A percentile compares a stretch with the other conserved stretches of the same genome.
These are phyloP conservation scores for Erinaceus europaeus DNA, from an alignment of 2,113 vertebrate genomes.

Conservation along the genomic window DNA sequence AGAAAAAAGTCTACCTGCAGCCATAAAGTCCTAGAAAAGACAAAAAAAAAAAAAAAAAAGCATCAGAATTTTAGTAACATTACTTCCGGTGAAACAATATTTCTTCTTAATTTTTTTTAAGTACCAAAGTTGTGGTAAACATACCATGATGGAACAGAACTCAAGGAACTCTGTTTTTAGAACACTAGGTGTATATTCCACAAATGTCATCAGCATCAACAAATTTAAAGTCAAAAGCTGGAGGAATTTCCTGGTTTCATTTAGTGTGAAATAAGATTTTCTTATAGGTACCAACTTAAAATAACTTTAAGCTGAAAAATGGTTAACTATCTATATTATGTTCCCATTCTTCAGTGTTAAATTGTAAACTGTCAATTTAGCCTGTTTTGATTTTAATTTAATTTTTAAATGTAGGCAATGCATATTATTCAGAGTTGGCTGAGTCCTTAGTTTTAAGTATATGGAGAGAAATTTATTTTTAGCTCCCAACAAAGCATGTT, in stretches of 20 bases:
- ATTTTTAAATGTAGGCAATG: neutral
- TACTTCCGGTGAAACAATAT: neutral
- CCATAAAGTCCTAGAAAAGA: too few relatives aligned
- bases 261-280: neutral
- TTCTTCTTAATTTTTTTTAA: constrained; percentile 1
- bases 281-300: neutral
- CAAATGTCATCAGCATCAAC: too few relatives aligned
- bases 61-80: neutral
- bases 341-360: neutral
- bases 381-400: neutral
- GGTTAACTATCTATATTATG: neutral
- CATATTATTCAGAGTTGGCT: neutral
- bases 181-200: neutral
- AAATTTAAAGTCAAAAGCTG: neutral
- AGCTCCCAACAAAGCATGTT: neutral
- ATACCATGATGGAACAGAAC: neutral
- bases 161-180: neutral
- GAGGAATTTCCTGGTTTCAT: neutral
- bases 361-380: neutral
- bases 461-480: neutral
- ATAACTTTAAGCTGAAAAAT: neutral
- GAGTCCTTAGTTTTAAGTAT: neutral
- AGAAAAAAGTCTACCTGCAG: too few relatives aligned
- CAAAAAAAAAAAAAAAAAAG: too few relatives aligned
- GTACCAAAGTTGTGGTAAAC: neutral